phyloP scores from a whole-genome alignment of 2,113 vertebrate genomes.

The Athene cunicularia region DNA sequence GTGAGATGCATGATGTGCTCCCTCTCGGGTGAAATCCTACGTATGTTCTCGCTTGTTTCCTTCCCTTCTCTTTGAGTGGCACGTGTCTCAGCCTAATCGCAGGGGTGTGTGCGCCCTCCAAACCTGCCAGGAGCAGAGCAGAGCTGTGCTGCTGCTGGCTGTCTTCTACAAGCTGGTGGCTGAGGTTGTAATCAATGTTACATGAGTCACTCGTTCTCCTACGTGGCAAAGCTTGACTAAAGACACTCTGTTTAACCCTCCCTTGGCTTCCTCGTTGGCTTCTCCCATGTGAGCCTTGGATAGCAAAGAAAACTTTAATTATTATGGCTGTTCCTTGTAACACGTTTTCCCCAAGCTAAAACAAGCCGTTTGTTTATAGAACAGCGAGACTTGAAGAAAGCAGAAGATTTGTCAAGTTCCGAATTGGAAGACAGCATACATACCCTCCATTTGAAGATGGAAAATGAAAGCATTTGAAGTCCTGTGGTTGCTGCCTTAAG shows the following conservation, averaged over 20 bases:
- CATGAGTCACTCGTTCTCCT: accelerated
- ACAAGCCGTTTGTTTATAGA: neutral
- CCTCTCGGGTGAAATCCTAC: accelerated
- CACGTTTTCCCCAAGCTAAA: neutral
- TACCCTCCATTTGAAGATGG: neutral
- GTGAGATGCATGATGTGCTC: accelerated
- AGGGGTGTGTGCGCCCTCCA: neutral
- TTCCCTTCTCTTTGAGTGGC: neutral
- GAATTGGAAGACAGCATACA: neutral
- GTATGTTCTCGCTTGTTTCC: neutral
- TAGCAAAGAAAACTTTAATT: neutral
- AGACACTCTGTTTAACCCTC: neutral
- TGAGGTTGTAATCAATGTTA: neutral
- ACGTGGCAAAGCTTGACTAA: neutral
- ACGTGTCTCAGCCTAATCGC: accelerated
- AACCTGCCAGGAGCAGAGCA: neutral
- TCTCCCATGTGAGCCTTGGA: neutral
- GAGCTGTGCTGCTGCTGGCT: neutral
- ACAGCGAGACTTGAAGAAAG: neutral
- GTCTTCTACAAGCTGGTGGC: neutral
- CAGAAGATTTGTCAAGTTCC: neutral
- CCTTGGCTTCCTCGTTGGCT: neutral
- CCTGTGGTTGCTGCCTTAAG: neutral
- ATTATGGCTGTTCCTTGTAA: neutral
- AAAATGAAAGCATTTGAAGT: neutral